phyloP scores from a whole-genome alignment of 2,113 vertebrate species.

The Archilochus colubris region DNA sequence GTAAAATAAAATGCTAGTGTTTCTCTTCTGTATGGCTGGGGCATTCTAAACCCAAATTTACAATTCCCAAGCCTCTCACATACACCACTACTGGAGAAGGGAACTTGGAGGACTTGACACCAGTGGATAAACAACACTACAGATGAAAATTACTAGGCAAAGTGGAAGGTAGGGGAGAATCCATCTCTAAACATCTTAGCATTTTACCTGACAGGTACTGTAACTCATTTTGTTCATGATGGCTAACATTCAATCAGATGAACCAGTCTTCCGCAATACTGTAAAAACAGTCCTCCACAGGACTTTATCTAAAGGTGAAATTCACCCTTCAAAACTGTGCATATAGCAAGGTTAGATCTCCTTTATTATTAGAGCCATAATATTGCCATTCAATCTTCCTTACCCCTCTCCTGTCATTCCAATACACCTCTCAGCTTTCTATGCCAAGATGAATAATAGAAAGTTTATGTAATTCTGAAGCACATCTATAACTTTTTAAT shows the following conservation, averaged over 20 bases:
- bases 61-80: not conserved
- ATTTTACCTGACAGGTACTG: not conserved
- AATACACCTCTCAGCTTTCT: not conserved
- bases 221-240: not conserved
- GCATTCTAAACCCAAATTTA: not conserved
- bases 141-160: not conserved
- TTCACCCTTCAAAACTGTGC: not conserved
- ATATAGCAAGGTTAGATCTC: not conserved
- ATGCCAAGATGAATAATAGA: not conserved
- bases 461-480: not conserved
- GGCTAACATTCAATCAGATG: not conserved
- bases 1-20: not conserved
- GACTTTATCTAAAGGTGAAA: not conserved
- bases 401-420: not conserved
- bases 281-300: not conserved
- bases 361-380: not conserved
- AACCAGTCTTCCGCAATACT: not conserved
- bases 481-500: not conserved
- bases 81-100: rapidly evolving
- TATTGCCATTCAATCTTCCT: not conserved
- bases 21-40: not conserved
- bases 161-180: not conserved
- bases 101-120: not conserved
- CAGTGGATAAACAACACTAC: not conserved
- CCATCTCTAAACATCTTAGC: not conserved